Percentiles rank a stretch among this genome's conserved stretches.
Conservation (phyloP, 2,797 vertebrate genomes). For the Glossophaga mutica region DNA sequence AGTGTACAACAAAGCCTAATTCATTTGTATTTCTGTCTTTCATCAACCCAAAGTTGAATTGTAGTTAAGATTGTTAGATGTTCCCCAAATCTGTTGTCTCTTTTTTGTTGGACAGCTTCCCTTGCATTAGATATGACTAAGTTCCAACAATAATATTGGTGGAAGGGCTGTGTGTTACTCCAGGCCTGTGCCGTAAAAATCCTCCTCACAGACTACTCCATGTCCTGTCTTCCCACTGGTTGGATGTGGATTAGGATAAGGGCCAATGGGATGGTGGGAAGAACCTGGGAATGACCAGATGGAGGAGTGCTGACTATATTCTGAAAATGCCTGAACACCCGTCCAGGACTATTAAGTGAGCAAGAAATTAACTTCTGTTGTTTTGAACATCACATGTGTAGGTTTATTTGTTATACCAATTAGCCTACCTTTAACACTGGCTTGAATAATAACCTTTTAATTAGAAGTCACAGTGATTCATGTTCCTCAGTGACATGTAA, state of each 20-base stretch:
- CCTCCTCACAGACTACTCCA: neutral
- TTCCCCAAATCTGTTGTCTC: neutral
- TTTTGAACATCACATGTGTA: slow-evolving; percentile 10
- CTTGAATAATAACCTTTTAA: slow-evolving; percentile 61
- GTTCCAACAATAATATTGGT: neutral
- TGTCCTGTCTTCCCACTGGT: neutral
- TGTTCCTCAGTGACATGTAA: slow-evolving; percentile 37
- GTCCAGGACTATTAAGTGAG: neutral
- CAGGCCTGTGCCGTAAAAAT: neutral
- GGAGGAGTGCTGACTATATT: neutral
- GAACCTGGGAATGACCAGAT: neutral
- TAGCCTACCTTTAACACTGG: slow-evolving; percentile 34
- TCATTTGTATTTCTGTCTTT: neutral
- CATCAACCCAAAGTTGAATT: neutral
- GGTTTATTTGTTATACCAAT: slow-evolving; percentile 32
- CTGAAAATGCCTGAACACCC: neutral
- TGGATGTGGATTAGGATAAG: neutral
- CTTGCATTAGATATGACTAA: neutral
- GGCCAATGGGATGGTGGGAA: neutral
- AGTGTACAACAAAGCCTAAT: neutral
- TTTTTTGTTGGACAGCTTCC: neutral
- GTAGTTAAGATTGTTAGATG: neutral
- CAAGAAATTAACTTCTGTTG: slow-evolving; percentile 29
- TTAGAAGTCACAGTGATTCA: slow-evolving; percentile 51
- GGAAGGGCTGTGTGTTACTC: neutral